Conservation (phyloP, 2,888 invertebrate genomes). For the Chymomyza fuscimana region DNA sequence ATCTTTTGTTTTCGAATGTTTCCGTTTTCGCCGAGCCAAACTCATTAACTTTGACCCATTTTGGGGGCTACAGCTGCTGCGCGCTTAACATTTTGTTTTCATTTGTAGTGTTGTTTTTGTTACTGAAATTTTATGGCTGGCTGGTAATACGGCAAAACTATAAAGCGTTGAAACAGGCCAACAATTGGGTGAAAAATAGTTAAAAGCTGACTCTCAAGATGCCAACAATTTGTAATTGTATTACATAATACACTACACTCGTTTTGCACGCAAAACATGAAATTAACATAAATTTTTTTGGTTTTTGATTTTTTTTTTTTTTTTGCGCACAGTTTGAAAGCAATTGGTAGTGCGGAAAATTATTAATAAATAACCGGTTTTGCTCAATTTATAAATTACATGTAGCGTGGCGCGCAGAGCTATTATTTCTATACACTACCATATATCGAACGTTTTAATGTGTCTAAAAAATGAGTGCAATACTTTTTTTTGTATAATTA, state of each 20-base stretch:
- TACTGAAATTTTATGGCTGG: constrained; percentile 1
- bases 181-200: constrained; percentile 33
- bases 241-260: constrained; percentile 16
- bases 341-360: constrained; percentile 26
- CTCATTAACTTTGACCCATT: constrained; percentile 55
- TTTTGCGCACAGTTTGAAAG: constrained; percentile 17
- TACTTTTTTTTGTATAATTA: constrained; percentile 28
- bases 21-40: constrained; percentile 32
- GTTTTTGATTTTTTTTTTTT: constrained; percentile 13
- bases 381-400: constrained; percentile 34
- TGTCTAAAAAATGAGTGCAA: not conserved
- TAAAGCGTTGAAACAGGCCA: constrained; percentile 24
- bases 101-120: constrained; percentile 7
- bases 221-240: constrained; percentile 25
- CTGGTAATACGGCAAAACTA: constrained; percentile 21
- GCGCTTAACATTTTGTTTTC: not conserved
- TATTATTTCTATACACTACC: not conserved
- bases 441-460: constrained; percentile 6
- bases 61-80: constrained; percentile 14
- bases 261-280: constrained; percentile 30
- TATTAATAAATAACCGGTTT: constrained; percentile 36
- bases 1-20: constrained; percentile 18
- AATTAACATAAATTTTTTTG: constrained; percentile 38
- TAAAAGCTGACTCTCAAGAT: constrained; percentile 17
- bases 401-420: constrained; percentile 11